Conservation (phyloP, 1,140 invertebrate genomes). For the Micrasema minimum region DNA sequence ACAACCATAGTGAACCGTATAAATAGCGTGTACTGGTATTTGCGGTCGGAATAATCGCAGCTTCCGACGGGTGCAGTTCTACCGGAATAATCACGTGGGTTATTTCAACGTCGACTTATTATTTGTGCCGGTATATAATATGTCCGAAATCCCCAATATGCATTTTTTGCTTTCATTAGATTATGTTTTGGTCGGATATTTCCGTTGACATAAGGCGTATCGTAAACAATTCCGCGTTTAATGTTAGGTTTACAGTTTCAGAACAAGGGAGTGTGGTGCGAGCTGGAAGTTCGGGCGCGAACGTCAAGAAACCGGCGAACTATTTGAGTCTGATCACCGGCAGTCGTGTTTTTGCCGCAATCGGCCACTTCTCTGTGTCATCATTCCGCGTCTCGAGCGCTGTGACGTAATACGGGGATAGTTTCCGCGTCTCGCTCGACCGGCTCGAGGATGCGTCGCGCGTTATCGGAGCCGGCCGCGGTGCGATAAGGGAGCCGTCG, state of each 20-base stretch:
- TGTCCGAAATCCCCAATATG: slow-evolving; percentile 8
- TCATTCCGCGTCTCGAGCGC: neutral
- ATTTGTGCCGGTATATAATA: slow-evolving; percentile 32
- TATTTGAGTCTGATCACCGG: slow-evolving; percentile 9
- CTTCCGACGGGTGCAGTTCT: slow-evolving; percentile 44
- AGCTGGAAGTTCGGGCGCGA: slow-evolving; percentile 14
- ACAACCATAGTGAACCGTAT: slow-evolving; percentile 20
- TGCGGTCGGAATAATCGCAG: slow-evolving; percentile 34
- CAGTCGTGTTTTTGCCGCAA: slow-evolving; percentile 9
- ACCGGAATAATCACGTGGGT: slow-evolving; percentile 41
- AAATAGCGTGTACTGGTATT: slow-evolving; percentile 33
- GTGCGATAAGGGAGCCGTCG: slow-evolving; percentile 57
- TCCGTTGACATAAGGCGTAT: slow-evolving; percentile 18
- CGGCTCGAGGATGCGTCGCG: slow-evolving; percentile 33
- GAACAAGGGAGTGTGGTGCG: slow-evolving; percentile 34
- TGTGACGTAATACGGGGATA: slow-evolving; percentile 31
- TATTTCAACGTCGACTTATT: slow-evolving; percentile 38
- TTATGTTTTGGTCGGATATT: neutral
- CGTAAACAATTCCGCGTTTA: slow-evolving; percentile 24
- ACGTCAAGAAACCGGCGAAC: slow-evolving; percentile 34
- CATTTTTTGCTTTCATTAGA: neutral
- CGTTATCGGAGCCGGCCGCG: slow-evolving; percentile 51
- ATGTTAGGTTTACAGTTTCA: slow-evolving; percentile 39
- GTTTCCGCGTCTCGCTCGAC: too few species aligned
- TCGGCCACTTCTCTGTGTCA: neutral